A percentile compares a stretch with the other conserved stretches of the same genome.
Evolutionary conservation across 2,113 vertebrate species (phyloP).

Genomic region (Scartelaos histophorus): DNA sequence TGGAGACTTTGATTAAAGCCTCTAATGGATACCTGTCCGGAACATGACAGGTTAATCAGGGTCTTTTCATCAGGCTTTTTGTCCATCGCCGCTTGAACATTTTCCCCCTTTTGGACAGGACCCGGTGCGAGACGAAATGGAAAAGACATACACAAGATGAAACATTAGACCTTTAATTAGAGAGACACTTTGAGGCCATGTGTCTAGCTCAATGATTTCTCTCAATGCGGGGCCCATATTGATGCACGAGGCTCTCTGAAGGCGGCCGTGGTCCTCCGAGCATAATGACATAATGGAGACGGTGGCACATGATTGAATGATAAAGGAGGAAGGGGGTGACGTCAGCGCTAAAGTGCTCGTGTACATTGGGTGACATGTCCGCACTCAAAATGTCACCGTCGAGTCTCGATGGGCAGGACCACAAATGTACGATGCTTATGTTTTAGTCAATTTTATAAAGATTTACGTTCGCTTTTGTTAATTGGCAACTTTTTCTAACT

Average conservation of each 20-base stretch:
- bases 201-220: slow-evolving; percentile 44
- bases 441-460: too few relatives aligned
- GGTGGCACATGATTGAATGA: slow-evolving; percentile 40
- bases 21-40: slow-evolving; percentile 73
- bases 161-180: slow-evolving; percentile 65
- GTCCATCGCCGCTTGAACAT: slow-evolving; percentile 57
- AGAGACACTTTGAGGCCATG: slow-evolving; percentile 30
- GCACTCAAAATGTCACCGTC: not conserved
- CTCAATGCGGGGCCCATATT: slow-evolving; percentile 43
- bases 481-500: too few relatives aligned
- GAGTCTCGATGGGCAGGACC: not conserved
- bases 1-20: slow-evolving; percentile 75
- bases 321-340: slow-evolving; percentile 6
- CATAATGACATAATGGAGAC: slow-evolving; percentile 30
- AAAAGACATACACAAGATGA: slow-evolving; percentile 52
- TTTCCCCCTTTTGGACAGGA: slow-evolving; percentile 25
- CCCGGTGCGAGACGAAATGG: slow-evolving; percentile 40
- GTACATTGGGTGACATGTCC: not conserved
- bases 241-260: slow-evolving; percentile 29
- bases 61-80: slow-evolving; percentile 68
- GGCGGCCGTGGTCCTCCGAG: slow-evolving; percentile 38
- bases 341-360: not conserved
- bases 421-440: too few relatives aligned
- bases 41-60: slow-evolving; percentile 76
- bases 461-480: too few relatives aligned